Percentiles rank a stretch among this genome's conserved stretches.
phyloP scores from a whole-genome alignment of 2,797 vertebrate genomes.

The Tokudaia muenninki region DNA sequence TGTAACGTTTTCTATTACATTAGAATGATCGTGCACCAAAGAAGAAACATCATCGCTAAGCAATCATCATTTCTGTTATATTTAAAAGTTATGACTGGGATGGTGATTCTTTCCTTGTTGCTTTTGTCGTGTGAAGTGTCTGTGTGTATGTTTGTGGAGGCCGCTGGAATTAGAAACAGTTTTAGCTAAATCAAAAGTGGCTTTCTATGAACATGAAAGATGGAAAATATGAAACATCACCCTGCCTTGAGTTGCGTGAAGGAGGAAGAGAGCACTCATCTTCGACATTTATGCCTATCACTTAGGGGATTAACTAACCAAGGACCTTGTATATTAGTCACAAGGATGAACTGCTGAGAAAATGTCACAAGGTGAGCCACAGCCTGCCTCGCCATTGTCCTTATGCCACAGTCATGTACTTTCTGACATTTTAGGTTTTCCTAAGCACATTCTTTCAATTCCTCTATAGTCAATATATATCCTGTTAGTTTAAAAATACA shows the following conservation, averaged over 20 bases:
- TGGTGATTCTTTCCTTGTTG: not conserved
- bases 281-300: slow-evolving; percentile 61
- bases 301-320: slow-evolving; percentile 58
- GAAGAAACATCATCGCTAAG: not conserved
- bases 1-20: not conserved
- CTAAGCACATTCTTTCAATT: not conserved
- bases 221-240: not conserved
- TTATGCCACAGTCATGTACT: not conserved
- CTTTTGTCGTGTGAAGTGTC: not conserved
- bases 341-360: slow-evolving; percentile 41
- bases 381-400: not conserved
- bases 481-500: slow-evolving; percentile 25
- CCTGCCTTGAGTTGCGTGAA: not conserved
- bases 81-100: not conserved
- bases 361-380: slow-evolving; percentile 34
- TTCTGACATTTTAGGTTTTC: slow-evolving; percentile 38
- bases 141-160: not conserved
- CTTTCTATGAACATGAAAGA: slow-evolving; percentile 19
- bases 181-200: slow-evolving; percentile 47
- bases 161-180: not conserved
- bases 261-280: not conserved
- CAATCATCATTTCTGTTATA: not conserved
- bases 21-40: not conserved
- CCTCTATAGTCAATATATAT: not conserved
- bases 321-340: slow-evolving; percentile 6